These are phyloP conservation scores for Cryptotis parvus DNA, from an alignment of 2,113 vertebrate species.

Conservation along the genomic window DNA sequence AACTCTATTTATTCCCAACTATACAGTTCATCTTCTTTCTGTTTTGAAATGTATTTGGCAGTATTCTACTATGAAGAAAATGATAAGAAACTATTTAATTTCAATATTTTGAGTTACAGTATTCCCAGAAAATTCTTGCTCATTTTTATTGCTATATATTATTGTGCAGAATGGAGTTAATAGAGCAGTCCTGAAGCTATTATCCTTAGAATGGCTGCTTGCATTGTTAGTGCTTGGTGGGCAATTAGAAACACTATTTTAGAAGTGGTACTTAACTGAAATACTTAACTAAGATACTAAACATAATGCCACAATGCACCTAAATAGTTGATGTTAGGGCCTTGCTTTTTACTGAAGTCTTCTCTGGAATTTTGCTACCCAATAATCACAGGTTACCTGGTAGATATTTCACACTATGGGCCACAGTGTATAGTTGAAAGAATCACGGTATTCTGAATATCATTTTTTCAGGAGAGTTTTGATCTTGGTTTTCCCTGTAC, in stretches of 20 bases:
- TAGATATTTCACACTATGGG: not conserved
- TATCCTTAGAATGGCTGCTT: not conserved
- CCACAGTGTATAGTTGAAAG: not conserved
- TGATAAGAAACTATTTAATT: not conserved
- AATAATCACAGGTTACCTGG: not conserved
- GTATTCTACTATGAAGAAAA: not conserved
- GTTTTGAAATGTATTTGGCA: not conserved
- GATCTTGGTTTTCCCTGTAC: not conserved
- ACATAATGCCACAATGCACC: too few species aligned
- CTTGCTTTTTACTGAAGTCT: not conserved
- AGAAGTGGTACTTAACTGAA: too few species aligned
- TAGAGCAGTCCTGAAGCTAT: not conserved
- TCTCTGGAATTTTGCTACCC: not conserved
- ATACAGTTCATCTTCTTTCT: not conserved
- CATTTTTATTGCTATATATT: not conserved
- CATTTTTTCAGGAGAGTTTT: too few species aligned
- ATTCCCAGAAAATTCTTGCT: not conserved
- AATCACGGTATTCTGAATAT: too few species aligned
- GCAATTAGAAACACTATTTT: not conserved
- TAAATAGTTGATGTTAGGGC: not conserved
- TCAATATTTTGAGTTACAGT: not conserved
- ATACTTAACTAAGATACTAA: too few species aligned
- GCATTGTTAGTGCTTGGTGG: not conserved
- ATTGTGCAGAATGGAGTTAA: not conserved
- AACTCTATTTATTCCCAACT: not conserved